These are phyloP conservation scores for Pleuronectes platessa DNA, from an alignment of 2,113 vertebrate species.

Conservation along the genomic window DNA sequence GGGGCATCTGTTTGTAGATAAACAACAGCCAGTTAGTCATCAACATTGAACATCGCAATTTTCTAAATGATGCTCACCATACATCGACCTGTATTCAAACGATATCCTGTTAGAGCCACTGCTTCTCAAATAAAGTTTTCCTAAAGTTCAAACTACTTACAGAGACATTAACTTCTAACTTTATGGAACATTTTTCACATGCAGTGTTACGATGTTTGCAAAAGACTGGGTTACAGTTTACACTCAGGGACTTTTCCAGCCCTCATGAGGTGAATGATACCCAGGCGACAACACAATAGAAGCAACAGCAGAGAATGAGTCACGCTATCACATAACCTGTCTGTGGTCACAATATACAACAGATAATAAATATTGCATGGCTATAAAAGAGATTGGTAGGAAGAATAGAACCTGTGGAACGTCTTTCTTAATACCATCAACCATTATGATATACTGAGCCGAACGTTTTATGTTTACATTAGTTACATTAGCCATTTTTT, in stretches of 20 bases:
- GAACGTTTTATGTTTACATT: too few species aligned
- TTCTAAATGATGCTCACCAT: background rate
- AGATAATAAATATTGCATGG: background rate
- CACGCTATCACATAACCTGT: slow-evolving; percentile 44
- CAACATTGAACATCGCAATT: too few species aligned
- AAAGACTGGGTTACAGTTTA: background rate
- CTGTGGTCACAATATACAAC: slow-evolving; percentile 5
- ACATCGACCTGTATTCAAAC: background rate
- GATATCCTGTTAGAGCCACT: background rate
- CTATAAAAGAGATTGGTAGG: too few species aligned
- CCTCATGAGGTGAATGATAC: background rate
- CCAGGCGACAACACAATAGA: background rate
- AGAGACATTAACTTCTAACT: background rate
- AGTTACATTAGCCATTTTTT: background rate
- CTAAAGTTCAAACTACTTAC: background rate
- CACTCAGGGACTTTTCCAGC: slow-evolving; percentile 27
- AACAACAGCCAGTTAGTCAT: slow-evolving; percentile 30
- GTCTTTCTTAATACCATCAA: background rate
- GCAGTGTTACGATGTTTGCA: background rate
- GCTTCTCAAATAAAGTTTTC: background rate
- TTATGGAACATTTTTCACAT: background rate
- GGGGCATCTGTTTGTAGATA: slow-evolving; percentile 44
- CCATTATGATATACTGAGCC: too few species aligned
- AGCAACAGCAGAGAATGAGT: slow-evolving; percentile 37
- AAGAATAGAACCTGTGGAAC: background rate